phyloP scores from a whole-genome alignment of 1,140 invertebrate species.

The Laodelphax striatellus region DNA sequence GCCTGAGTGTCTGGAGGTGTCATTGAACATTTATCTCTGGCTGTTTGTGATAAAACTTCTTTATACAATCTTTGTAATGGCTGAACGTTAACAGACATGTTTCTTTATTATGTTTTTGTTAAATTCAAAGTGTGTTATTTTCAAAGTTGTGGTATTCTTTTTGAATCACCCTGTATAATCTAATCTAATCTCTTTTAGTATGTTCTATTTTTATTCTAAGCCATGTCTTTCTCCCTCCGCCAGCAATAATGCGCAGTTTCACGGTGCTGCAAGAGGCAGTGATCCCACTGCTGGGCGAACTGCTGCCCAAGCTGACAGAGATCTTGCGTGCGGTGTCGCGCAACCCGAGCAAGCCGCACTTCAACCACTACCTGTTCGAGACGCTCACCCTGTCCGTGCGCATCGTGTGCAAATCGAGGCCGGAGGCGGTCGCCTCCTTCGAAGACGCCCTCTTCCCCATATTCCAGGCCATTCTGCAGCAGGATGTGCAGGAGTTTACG shows the following conservation, averaged over 20 bases:
- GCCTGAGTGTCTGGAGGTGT: too few species aligned
- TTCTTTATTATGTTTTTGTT: too few species aligned
- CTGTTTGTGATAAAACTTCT: too few species aligned
- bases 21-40: too few species aligned
- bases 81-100: too few species aligned
- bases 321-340: constrained; percentile 77
- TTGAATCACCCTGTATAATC: too few species aligned
- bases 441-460: constrained; percentile 85
- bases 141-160: too few species aligned
- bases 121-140: too few species aligned
- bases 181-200: too few species aligned
- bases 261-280: constrained; percentile 66
- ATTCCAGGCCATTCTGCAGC: constrained; percentile 84
- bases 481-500: constrained; percentile 94
- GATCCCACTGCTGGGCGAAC: constrained; percentile 63
- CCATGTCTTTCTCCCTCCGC: constrained; percentile 22
- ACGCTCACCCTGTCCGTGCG: constrained; percentile 78
- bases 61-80: too few species aligned
- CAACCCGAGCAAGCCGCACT: constrained; percentile 93
- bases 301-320: constrained; percentile 72
- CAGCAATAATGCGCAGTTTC: constrained; percentile 82
- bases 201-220: too few species aligned
- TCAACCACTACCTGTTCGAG: constrained; percentile 97
- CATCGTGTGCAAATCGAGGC: constrained; percentile 74
- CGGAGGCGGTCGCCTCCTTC: constrained; percentile 70